These are phyloP conservation scores for Orthosia gothica DNA, from an alignment of 2,888 invertebrate genomes.

Conservation along the genomic window DNA sequence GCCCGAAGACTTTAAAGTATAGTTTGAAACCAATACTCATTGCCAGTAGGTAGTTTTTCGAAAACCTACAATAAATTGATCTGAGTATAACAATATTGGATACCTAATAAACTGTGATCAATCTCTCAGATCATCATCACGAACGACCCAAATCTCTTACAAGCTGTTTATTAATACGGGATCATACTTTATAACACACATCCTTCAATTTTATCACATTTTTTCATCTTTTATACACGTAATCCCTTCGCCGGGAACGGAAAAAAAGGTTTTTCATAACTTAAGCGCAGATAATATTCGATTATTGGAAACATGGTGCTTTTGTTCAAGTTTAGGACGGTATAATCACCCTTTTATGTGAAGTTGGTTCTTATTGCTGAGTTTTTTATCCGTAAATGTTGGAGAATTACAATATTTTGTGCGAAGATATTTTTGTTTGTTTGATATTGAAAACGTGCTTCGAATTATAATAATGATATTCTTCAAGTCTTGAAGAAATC, in stretches of 20 bases:
- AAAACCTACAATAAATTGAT: too few relatives aligned
- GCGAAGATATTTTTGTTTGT: background rate
- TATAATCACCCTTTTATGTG: slow-evolving; percentile 19
- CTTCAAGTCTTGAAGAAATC: background rate
- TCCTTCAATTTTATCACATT: slow-evolving; percentile 15
- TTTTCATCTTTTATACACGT: slow-evolving; percentile 23
- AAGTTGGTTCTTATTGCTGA: slow-evolving; percentile 10
- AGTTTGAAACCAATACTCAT: too few relatives aligned
- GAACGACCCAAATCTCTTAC: background rate
- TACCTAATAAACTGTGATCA: background rate
- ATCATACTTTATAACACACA: background rate
- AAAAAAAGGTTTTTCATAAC: slow-evolving; percentile 39
- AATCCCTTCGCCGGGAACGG: slow-evolving; percentile 22
- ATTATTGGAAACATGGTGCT: slow-evolving; percentile 54
- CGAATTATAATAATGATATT: background rate
- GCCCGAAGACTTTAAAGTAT: too few relatives aligned
- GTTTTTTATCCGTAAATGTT: background rate
- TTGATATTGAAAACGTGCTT: slow-evolving; percentile 5
- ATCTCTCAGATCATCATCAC: background rate
- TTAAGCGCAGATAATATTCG: slow-evolving; percentile 50
- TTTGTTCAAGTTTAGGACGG: slow-evolving; percentile 28
- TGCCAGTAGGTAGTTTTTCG: too few relatives aligned
- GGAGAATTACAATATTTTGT: background rate
- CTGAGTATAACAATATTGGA: background rate
- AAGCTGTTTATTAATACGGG: background rate